Base-by-base conservation (phyloP, 2,888 invertebrate species). In the Hypsopygia costalis region DNA sequence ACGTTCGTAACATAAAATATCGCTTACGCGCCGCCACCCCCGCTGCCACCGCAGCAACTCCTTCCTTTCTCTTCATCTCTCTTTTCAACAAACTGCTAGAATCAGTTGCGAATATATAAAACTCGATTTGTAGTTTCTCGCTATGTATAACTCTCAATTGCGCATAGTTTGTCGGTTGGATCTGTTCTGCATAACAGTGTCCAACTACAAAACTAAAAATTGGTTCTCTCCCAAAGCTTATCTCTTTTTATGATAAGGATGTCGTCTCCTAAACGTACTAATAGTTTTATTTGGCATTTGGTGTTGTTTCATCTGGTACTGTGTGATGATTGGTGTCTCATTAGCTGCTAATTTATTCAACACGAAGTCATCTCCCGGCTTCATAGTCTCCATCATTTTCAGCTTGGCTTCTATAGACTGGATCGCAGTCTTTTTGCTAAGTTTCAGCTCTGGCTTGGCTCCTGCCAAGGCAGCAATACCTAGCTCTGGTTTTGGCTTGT, bases 381-480 rank as follows among this genome's bases (percentile, higher is more conserved):
- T 90, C 69, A 91, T 90, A 48, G 90, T 91, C 56, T 95, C 94
- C 92, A 97, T 93, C 71, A 94, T 83, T 64, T 94, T 95, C 0
- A 97, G 81, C 75, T 97, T 97, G 0, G 95, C 95, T 72, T 97
- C 96, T 44, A 97, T 97, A 0, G 96, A 96, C 66, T 94, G 94
- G 52, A 97, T 97, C 40, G 96, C 94, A 6, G 93, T 93, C 64
- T 93, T 92, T 58, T 93, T 92, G 69, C 95, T 95, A 1, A 93
- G 79, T 77, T 92, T 94, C 1, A 87, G 61, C 62, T 93, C 88
- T 1, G 85, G 89, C 32, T 90, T 89, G 0, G 90, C 90, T 36
- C 94, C 94, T 0, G 94, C 93, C 47, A 96, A 69, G 0, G 93
- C 95, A 12, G 96, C 93, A 52, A 96, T 95, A 37, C 93, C 92